Percentiles rank a stretch among this genome's conserved stretches.
These are phyloP conservation scores for Atrichornis clamosus DNA, from an alignment of 2,113 vertebrate species.

Conservation along the genomic window DNA sequence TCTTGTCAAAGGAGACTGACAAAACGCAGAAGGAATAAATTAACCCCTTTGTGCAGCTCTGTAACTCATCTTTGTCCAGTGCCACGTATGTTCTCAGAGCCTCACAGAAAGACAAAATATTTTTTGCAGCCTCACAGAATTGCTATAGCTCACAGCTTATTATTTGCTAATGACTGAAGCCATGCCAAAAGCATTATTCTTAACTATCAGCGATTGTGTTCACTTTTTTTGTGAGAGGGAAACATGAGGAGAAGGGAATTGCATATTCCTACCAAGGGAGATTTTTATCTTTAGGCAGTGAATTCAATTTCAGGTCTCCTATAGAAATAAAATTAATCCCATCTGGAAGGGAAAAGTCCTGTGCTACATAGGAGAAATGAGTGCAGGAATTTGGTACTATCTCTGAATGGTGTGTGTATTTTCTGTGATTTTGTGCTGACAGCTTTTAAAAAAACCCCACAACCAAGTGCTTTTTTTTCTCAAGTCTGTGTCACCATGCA, in stretches of 20 bases:
- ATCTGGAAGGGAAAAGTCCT: constrained; percentile 53
- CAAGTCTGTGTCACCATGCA: background rate
- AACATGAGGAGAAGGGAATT: constrained; percentile 53
- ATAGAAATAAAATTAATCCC: constrained; percentile 58
- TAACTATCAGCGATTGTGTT: background rate
- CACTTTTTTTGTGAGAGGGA: background rate
- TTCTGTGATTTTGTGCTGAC: constrained; percentile 31
- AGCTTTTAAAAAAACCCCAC: background rate
- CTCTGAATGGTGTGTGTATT: background rate
- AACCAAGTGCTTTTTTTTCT: background rate
- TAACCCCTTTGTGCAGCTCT: constrained; percentile 38
- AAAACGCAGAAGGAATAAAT: constrained; percentile 55
- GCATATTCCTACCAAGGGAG: constrained; percentile 54
- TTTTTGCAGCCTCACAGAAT: background rate
- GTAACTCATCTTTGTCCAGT: constrained; percentile 18
- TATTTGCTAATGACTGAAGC: constrained; percentile 41
- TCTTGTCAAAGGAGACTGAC: constrained; percentile 41
- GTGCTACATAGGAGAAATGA: background rate
- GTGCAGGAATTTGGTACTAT: background rate
- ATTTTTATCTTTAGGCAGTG: constrained; percentile 65
- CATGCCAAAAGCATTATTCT: background rate
- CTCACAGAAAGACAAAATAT: background rate
- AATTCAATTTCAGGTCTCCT: constrained; percentile 54
- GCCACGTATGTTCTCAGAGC: background rate
- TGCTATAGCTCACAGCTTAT: background rate